Percentiles rank a stretch among this genome's conserved stretches.
Conservation (phyloP, 2,113 vertebrate genomes). For the Chitala chitala region DNA sequence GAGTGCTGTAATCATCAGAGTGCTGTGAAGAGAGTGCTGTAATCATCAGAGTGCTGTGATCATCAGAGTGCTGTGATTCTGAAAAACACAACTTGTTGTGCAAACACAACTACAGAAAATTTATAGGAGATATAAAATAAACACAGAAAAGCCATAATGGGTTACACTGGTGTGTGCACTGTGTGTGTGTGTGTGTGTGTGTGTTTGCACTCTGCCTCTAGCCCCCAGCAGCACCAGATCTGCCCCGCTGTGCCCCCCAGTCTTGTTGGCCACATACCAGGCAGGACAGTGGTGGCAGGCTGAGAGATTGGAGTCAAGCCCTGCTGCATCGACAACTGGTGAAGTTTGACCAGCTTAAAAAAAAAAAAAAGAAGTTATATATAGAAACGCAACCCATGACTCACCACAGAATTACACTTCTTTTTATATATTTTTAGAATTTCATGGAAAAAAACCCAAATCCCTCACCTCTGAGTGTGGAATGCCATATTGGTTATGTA, state of each 20-base stretch:
- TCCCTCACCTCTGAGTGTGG: slow-evolving; percentile 80
- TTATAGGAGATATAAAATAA: no score
- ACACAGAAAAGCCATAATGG: neutral
- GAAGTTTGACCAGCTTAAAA: slow-evolving; percentile 77
- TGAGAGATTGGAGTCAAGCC: slow-evolving; percentile 68
- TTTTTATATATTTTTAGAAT: neutral
- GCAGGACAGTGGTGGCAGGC: slow-evolving; percentile 59
- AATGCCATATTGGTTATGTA: slow-evolving; percentile 83
- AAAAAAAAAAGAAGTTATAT: slow-evolving; percentile 14
- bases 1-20: no score
- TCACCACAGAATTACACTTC: neutral
- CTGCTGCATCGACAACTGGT: slow-evolving; percentile 84
- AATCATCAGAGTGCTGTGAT: no score
- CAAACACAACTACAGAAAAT: no score
- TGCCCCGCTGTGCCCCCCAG: neutral
- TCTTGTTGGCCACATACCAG: slow-evolving; percentile 59
- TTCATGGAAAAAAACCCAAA: neutral
- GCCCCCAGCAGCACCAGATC: neutral
- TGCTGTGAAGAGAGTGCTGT: no score
- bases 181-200: no score
- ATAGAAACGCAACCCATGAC: neutral
- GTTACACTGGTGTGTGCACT: neutral
- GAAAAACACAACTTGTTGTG: no score
- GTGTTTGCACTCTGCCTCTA: no score
- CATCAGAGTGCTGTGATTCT: no score